Conservation (phyloP, 2,888 invertebrate species). For the Synergus gifuensis region DNA sequence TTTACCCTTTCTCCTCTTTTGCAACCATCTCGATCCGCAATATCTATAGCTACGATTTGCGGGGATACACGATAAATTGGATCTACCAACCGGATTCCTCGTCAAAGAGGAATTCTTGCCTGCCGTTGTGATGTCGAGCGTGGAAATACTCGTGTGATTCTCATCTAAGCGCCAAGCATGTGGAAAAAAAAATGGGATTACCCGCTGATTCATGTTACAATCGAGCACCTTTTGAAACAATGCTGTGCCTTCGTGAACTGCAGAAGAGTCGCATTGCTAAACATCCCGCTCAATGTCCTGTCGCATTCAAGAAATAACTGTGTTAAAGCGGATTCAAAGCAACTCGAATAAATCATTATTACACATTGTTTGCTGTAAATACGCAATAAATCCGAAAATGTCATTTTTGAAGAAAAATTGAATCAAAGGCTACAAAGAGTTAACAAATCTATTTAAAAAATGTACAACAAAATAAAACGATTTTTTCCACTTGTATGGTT, state of each 20-base stretch:
- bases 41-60: conserved; percentile 37
- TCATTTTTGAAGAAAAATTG: too few species aligned
- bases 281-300: conserved; percentile 1
- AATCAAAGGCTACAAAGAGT: too few species aligned
- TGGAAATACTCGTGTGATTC: conserved; percentile 62
- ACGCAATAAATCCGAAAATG: too few species aligned
- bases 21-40: conserved; percentile 19
- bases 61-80: conserved; percentile 65
- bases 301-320: background rate
- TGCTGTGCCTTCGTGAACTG: conserved; percentile 13
- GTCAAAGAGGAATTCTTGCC: conserved; percentile 67
- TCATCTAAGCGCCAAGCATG: conserved; percentile 54
- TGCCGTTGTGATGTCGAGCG: conserved; percentile 61
- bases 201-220: conserved; percentile 37
- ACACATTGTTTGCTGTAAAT: too few species aligned
- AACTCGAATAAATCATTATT: too few species aligned
- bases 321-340: background rate
- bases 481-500: too few species aligned
- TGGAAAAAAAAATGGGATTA: conserved; percentile 53
- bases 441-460: too few species aligned
- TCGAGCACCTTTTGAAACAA: conserved; percentile 39
- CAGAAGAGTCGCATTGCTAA: conserved; percentile 28
- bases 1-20: conserved; percentile 17
- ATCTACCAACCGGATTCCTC: conserved; percentile 63
- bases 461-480: too few species aligned